phyloP scores from a whole-genome alignment of 2,888 invertebrate genomes.

The Caradrina clavipalpis region DNA sequence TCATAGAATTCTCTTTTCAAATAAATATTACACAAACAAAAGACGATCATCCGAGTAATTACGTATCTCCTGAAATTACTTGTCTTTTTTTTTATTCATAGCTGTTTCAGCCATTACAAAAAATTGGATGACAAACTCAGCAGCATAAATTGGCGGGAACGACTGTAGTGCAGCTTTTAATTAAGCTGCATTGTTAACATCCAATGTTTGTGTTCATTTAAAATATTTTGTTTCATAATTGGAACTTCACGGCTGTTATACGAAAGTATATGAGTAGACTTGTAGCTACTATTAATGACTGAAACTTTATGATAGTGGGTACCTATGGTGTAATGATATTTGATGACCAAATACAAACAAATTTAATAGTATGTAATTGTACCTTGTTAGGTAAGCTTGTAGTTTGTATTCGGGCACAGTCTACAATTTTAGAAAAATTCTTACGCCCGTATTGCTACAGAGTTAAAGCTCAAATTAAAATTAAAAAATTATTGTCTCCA shows the following conservation, averaged over 20 bases:
- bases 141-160: conserved; percentile 44
- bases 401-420: too few species aligned
- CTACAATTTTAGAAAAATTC: not conserved
- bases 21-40: conserved; percentile 9
- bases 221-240: conserved; percentile 11
- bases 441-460: too few species aligned
- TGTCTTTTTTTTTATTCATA: conserved; percentile 44
- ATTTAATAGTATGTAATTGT: not conserved
- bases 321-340: not conserved
- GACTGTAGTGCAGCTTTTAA: conserved; percentile 37
- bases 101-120: conserved; percentile 39
- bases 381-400: not conserved
- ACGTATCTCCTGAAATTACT: conserved; percentile 18
- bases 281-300: not conserved
- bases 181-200: conserved; percentile 40
- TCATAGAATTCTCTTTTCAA: conserved; percentile 2
- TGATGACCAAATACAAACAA: not conserved
- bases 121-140: conserved; percentile 28
- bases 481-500: conserved; percentile 18
- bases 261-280: not conserved
- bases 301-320: not conserved
- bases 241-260: not conserved
- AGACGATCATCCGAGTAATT: conserved; percentile 9
- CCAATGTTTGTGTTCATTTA: conserved; percentile 14
- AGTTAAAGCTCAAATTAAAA: conserved; percentile 15